Conservation (phyloP, 2,888 invertebrate genomes). For the Mimumesa dahlbomi region DNA sequence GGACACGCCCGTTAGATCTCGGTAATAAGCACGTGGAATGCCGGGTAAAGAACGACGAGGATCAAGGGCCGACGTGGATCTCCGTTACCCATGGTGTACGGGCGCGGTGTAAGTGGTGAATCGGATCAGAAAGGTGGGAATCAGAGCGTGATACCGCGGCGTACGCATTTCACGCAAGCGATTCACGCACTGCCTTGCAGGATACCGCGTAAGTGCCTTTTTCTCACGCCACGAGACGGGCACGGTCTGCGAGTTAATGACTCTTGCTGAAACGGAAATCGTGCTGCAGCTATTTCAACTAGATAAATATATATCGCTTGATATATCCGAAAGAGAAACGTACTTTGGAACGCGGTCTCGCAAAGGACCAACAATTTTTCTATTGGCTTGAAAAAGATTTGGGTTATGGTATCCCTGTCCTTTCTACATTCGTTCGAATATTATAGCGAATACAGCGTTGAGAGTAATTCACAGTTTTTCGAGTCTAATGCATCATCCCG, state of each 20-base stretch:
- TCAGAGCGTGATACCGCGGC: conserved; percentile 53
- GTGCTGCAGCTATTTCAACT: too few relatives aligned
- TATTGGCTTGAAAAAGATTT: too few relatives aligned
- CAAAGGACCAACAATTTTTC: too few relatives aligned
- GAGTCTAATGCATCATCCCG: conserved; percentile 26
- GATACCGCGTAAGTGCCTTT: background rate
- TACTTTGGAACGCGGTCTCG: too few relatives aligned
- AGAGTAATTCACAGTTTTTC: conserved; percentile 25
- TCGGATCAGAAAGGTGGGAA: conserved; percentile 33
- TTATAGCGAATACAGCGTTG: background rate
- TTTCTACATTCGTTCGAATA: too few relatives aligned
- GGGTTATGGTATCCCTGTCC: too few relatives aligned
- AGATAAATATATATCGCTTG: too few relatives aligned
- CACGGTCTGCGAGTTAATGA: conserved; percentile 34
- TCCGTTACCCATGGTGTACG: background rate
- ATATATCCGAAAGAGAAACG: too few relatives aligned
- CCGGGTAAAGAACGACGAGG: background rate
- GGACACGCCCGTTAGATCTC: too few relatives aligned
- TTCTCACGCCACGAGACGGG: background rate
- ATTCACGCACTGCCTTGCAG: conserved; percentile 15
- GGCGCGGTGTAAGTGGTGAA: conserved; percentile 21
- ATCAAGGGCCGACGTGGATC: conserved; percentile 6
- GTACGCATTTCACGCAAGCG: conserved; percentile 39
- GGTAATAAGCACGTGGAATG: conserved; percentile 15
- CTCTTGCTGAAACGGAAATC: too few relatives aligned